Base-by-base conservation (phyloP, 1,140 invertebrate genomes). In the Campodea augens region DNA sequence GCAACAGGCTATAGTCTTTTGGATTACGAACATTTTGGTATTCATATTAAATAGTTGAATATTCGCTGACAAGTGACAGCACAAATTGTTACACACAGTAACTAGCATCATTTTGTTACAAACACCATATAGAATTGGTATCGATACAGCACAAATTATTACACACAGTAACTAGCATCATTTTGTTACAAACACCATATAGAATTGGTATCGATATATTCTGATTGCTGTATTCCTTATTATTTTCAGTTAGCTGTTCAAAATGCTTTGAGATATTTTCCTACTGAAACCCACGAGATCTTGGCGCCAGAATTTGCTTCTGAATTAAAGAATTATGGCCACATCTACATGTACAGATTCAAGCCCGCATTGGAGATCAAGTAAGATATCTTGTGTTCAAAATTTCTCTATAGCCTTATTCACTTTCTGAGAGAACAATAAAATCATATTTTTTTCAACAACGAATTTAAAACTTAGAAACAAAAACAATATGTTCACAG, bases 261-360 rank as follows among this genome's bases (percentile, higher is more conserved):
- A 24, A 78, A 78, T 62, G 70, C 73, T 5, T 58, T 78, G 5
- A 64, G 77, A 15, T 78, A 78, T 54, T 72, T 78, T 52, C 75
- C 76, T 3, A 44, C 49, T 1, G 15, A 62, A 19, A 49, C 60
- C 23, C 77, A 78, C 50, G 48, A 54, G 12, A 38, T 54, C 3
- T 52, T 78, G 43, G 65, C 64, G 1, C 47, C 57, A 12, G 76
- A 78, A 54, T 78, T 78, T 57, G 62, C 62, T 3, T 49, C 63
- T 13, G 76, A 78, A 56, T 58, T 78, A 18, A 49, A 61, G 12
- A 51, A 56, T 0, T 77, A 67, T 59, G 76, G 76, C 2, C 76
- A 78, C 51, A 78, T 80, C 49, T 79, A 78, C 57, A 78, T 77
- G 70, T 79, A 75, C 56, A 57, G 77, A 38, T 77, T 78, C 47